Evolutionary conservation across 1,140 invertebrate genomes (phyloP), one percentile per base, ranked within the genome.

Genomic region (Mizuhopecten yessoensis): DNA sequence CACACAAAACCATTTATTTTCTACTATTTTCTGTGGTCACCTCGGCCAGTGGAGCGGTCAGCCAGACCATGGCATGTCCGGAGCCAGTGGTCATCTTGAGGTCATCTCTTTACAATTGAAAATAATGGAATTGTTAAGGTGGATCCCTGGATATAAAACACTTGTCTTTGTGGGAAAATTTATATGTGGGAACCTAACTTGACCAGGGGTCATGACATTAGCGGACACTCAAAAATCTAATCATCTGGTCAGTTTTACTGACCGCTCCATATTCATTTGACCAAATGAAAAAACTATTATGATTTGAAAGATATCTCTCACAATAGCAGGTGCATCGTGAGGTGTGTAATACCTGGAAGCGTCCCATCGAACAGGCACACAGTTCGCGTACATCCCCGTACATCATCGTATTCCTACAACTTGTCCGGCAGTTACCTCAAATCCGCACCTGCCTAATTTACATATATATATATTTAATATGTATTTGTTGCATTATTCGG

Each of bases 151-250:
- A 90, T 87, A 45, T 90, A 90, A 87, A 90, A 90, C 86, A 90
- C 39, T 42, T 90, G 86, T 87, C 89, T 90, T 90, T 90, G 89
- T 90, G 87, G 86, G 87, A 90, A 87, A 90, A 90, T 90, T 90
- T 90, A 90, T 90, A 90, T 90, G 89, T 90, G 89, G 89, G 89
- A 90, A 90, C 86, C 89, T 90, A 90, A 87, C 86, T 90, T 86
- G 87, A 86, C 89, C 42, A 39, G 49, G n/a, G 89, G 89, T 90
- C 89, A 87, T 90, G 89, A 90, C 89, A 90, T 90, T 87, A 75
- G 36, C 86, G 86, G 89, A 42, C 86, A 86, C 86, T 86, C 34
- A 75, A 90, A 90, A 90, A 90, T 90, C 86, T n/a, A 75, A 75
- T 75, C 57, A 75, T 5, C n/a, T 75, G 57, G 57, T 75, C 57